Base-by-base conservation (phyloP, 2,113 vertebrate species). In the Macheiramphus alcinus region DNA sequence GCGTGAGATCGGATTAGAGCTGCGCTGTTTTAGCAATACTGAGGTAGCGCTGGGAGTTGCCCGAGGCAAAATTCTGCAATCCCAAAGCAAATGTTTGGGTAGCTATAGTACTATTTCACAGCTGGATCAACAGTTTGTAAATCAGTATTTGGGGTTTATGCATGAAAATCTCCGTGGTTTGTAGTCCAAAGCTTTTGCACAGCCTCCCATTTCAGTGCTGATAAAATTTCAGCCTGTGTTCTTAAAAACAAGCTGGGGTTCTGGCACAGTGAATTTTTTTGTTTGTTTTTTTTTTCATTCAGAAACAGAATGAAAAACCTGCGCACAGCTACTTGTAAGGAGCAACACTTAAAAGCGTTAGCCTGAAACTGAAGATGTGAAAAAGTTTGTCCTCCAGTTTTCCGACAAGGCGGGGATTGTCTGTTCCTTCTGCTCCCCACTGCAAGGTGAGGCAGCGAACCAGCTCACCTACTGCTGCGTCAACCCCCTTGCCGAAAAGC, bases 1-100 rank as follows among this genome's bases (percentile, higher is more conserved):
- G 26, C 0, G 0, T 11, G n/a, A 85, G n/a, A 27, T 47, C 13
- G 26, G 6, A 4, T 38, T 42, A 50, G 20, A 74, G 9, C 20
- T 71, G 15, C 14, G 50, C 65, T 59, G 34, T 19, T 3, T 38
- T 34, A 71, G 10, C 32, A 67, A 18, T 73, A 42, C 32, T 32
- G 22, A 71, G 50, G 13, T 52, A 59, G 79, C 81, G 79, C 81
- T 71, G 29, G 42, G 20, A 87, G n/a, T 4, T 75, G 34, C 17
- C 58, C 1, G 1, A 18, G 48, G n/a, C 16, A 92, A 91, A 90
- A 40, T 56, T 82, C 26, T 14, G 3, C 40, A 59, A 23, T 56
- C 22, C 20, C 62, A 86, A 82, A 75, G 23, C 17, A 72, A 26
- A n/a, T 29, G 1, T 87, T 90, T 93, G 56, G 7, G 29, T 81